Evolutionary conservation across 2,113 vertebrate species (phyloP).

Genomic region (Thunnus thynnus): DNA sequence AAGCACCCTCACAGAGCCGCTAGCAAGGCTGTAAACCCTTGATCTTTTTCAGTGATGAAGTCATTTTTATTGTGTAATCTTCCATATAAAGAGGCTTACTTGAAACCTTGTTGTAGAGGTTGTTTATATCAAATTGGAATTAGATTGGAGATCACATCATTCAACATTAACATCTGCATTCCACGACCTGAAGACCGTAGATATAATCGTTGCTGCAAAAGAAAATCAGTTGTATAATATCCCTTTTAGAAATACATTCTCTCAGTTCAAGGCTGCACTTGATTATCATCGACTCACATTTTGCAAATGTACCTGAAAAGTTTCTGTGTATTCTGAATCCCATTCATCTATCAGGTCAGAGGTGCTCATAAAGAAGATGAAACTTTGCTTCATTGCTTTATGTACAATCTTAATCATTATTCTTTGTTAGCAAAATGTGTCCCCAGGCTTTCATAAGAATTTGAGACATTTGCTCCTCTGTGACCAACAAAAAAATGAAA

Average conservation of each 20-base stretch:
- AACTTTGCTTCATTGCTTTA: conserved; percentile 9
- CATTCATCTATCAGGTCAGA: conserved; percentile 13
- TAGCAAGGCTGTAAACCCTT: too few species aligned
- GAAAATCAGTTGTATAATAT: background rate
- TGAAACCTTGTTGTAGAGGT: too few species aligned
- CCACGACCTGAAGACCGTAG: background rate
- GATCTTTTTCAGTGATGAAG: too few species aligned
- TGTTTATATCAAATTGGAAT: background rate
- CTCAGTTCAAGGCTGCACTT: background rate
- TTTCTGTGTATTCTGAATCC: background rate
- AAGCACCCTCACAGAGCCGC: too few species aligned
- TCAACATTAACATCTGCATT: background rate
- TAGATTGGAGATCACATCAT: background rate
- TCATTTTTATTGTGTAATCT: too few species aligned
- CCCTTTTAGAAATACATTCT: conserved; percentile 4
- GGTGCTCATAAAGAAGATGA: background rate
- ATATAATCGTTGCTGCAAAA: conserved; percentile 4
- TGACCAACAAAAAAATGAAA: conserved; percentile 22
- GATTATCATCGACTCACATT: conserved; percentile 8
- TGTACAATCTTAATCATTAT: background rate
- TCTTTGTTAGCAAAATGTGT: background rate
- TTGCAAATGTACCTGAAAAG: conserved; percentile 8
- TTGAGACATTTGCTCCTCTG: background rate
- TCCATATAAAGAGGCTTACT: too few species aligned
- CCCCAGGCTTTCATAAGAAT: background rate